Conservation (phyloP, 2,888 invertebrate species). For the Synanthedon andrenaeformis region DNA sequence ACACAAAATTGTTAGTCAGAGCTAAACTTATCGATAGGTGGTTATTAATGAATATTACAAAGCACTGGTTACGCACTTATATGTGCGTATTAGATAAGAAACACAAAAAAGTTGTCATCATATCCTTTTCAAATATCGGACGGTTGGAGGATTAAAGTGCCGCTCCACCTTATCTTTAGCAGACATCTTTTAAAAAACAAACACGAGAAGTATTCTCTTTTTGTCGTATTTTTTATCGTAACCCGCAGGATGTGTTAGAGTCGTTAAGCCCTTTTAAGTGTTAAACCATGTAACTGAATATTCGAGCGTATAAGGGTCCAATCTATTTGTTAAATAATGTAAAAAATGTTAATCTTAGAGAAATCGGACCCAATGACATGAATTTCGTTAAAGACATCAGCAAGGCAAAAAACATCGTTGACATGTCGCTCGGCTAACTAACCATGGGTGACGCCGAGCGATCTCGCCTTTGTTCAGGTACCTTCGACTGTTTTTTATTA, state of each 20-base stretch:
- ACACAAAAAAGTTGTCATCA: conserved; percentile 66
- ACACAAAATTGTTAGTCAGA: no score
- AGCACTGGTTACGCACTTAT: conserved; percentile 29
- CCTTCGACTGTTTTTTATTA: conserved; percentile 34
- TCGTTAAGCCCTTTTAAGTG: conserved; percentile 72
- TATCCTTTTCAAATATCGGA: conserved; percentile 70
- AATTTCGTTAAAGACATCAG: conserved; percentile 67
- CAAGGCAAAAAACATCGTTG: conserved; percentile 61
- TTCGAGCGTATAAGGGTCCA: conserved; percentile 65
- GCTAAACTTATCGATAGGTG: no score
- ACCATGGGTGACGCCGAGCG: conserved; percentile 44
- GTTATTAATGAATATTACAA: not conserved
- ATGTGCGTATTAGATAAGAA: conserved; percentile 57
- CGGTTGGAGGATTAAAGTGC: conserved; percentile 67
- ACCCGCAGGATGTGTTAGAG: conserved; percentile 71
- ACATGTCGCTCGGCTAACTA: conserved; percentile 50
- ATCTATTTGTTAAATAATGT: conserved; percentile 69
- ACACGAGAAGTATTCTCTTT: conserved; percentile 65
- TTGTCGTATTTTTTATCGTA: conserved; percentile 67
- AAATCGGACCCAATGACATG: conserved; percentile 67
- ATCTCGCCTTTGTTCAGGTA: conserved; percentile 38
- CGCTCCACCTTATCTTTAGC: conserved; percentile 63
- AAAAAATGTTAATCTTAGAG: conserved; percentile 64
- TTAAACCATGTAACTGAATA: conserved; percentile 71
- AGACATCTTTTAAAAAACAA: conserved; percentile 72